Base-by-base conservation (phyloP, 2,797 vertebrate species). In the Lophius americanus region DNA sequence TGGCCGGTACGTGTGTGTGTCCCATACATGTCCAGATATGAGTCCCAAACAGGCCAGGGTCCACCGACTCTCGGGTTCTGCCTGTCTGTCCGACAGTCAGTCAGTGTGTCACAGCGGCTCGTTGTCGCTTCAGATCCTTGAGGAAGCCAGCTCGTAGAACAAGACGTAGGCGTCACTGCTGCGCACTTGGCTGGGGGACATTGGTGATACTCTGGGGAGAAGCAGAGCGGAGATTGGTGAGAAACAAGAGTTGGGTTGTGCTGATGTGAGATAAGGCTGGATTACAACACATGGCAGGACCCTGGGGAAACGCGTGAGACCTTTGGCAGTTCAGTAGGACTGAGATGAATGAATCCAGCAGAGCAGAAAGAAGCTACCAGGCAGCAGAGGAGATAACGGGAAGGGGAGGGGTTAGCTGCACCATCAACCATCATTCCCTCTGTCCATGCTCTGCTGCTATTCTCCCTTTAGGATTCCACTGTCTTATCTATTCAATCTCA, bases 121-220 rank as follows among this genome's bases (percentile, higher is more conserved):
- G 52, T 14, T 44, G 64, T 85, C 77, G 71, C 55, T 71, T 95
- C 94, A 99, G 94, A 96, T 95, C 75, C 95, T 93, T 32, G 95
- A 98, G 0, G 95, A 95, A 75, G 87, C 82, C 82, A 96, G 91
- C 92, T 99, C 97, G 1, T 98, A 99, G 92, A 99, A 99, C 90
- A 99, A 93, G 84, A 99, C 93, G 60, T 99, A 99, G 83, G 96
- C 97, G 46, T 99, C 97, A 10, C 96, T 99, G 94, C 96, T 96
- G 89, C 95, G 96, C 75, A 98, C 94, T 91, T 99, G 97, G 93
- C 96, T 96, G 88, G 96, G 95, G 70, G 96, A 97, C 95, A 98
- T 96, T 49, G 96, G 95, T 42, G 96, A 96, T 82, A 98, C 98
- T 44, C 98, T 99, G 91, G 32, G 64, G 38, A 50, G 9, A 64